Evolutionary conservation across 1,140 invertebrate species (phyloP).

Genomic region (Tetragonula clypearis): DNA sequence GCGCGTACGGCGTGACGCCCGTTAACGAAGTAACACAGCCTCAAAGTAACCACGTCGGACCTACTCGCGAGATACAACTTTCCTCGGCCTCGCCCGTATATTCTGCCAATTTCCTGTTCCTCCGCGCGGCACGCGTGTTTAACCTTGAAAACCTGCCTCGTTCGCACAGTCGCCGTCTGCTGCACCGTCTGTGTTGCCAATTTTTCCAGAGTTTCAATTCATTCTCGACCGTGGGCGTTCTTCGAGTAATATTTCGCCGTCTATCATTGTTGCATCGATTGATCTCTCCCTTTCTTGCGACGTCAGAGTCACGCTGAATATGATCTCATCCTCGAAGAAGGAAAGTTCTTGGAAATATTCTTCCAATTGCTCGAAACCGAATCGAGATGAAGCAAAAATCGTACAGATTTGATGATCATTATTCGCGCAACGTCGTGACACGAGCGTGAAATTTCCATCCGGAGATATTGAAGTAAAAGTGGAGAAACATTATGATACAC

Average conservation of each 20-base stretch:
- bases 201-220: neutral
- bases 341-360: no score
- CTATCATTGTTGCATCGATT: neutral
- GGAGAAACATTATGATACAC: no score
- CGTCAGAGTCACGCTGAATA: no score
- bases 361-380: no score
- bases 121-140: neutral
- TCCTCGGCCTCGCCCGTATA: neutral
- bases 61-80: slow-evolving; percentile 18
- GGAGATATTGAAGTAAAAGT: no score
- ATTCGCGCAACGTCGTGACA: no score
- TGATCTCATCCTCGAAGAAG: no score
- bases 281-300: no score
- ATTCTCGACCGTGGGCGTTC: neutral
- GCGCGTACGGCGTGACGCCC: slow-evolving; percentile 5
- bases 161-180: neutral
- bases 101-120: slow-evolving; percentile 13
- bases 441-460: no score
- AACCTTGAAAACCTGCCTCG: slow-evolving; percentile 28
- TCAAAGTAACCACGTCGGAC: slow-evolving; percentile 57
- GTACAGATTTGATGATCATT: no score
- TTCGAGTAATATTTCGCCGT: neutral
- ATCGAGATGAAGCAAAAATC: no score
- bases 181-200: neutral
- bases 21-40: slow-evolving; percentile 68